A percentile compares a stretch with the other conserved stretches of the same genome.
Evolutionary conservation across 1,140 invertebrate species (phyloP).

Genomic region (Cyphomyrmex costatus): DNA sequence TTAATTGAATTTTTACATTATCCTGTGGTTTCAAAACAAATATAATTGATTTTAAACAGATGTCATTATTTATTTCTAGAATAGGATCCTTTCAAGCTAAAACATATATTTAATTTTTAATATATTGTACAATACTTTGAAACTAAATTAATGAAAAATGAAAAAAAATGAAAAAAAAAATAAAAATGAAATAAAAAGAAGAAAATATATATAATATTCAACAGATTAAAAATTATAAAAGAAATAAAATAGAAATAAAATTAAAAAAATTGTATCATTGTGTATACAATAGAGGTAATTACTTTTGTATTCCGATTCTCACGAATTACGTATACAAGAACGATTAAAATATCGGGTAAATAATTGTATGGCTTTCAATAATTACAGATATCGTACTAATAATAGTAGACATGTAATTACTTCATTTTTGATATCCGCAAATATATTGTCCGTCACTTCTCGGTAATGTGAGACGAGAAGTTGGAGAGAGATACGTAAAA

Average conservation of each 20-base stretch:
- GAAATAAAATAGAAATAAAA: not conserved
- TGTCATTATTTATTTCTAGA: not conserved
- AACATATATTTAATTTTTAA: not conserved
- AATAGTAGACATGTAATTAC: not conserved
- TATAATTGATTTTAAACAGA: not conserved
- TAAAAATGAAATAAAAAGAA: not conserved
- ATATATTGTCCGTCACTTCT: not conserved
- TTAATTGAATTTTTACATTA: not conserved
- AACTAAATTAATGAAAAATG: not conserved
- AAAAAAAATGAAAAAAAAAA: not conserved
- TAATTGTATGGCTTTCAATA: constrained; percentile 10
- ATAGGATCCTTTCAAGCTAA: not conserved
- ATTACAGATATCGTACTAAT: not conserved
- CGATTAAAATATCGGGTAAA: not conserved
- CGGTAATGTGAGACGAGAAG: not conserved
- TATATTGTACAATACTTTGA: not conserved
- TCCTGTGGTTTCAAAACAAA: not conserved
- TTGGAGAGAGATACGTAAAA: not conserved
- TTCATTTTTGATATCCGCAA: not conserved
- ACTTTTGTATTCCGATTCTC: not conserved
- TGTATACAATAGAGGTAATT: not conserved
- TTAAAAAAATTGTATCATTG: not conserved
- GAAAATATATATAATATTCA: not conserved
- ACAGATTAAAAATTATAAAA: not conserved
- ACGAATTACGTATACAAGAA: not conserved